These are phyloP conservation scores for Simalia tracyae DNA, from an alignment of 2,797 vertebrate species.

Conservation along the genomic window DNA sequence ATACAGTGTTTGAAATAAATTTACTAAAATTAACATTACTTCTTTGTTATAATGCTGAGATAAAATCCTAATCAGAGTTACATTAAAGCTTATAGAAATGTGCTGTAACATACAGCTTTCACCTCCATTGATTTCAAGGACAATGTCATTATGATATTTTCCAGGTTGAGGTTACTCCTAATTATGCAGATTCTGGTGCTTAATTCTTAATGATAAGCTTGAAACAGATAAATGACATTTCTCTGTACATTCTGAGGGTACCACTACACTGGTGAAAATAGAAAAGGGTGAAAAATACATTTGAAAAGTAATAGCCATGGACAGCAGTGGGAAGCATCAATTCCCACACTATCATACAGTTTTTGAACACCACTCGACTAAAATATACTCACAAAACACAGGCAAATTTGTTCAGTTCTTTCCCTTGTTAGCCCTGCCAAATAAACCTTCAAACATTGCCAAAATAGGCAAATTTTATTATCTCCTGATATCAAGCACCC, in stretches of 20 bases:
- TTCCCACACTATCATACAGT: conserved; percentile 24
- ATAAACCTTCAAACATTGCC: neutral
- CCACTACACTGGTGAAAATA: conserved; percentile 46
- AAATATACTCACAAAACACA: conserved; percentile 4
- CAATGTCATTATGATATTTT: conserved; percentile 74
- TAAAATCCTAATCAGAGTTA: conserved; percentile 70
- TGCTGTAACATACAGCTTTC: conserved; percentile 67
- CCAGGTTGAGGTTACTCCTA: conserved; percentile 71
- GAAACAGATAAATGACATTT: conserved; percentile 57
- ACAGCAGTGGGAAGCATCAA: conserved; percentile 2
- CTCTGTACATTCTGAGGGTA: conserved; percentile 45
- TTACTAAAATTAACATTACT: conserved; percentile 59
- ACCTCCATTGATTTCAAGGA: conserved; percentile 81
- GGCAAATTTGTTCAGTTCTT: neutral
- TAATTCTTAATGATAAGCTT: conserved; percentile 68
- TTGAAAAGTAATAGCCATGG: conserved; percentile 30
- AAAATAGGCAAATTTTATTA: conserved; percentile 17
- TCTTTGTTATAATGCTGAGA: conserved; percentile 67
- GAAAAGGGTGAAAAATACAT: conserved; percentile 43
- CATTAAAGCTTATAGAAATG: conserved; percentile 57
- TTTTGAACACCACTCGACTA: conserved; percentile 12
- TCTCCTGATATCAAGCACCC: conserved; percentile 7
- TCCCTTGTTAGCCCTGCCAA: neutral
- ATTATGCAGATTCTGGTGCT: conserved; percentile 69
- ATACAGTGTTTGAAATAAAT: conserved; percentile 60